A percentile compares a stretch with the other conserved stretches of the same genome.
These are phyloP conservation scores for Acomys russatus DNA, from an alignment of 2,797 vertebrate species.

Conservation along the genomic window DNA sequence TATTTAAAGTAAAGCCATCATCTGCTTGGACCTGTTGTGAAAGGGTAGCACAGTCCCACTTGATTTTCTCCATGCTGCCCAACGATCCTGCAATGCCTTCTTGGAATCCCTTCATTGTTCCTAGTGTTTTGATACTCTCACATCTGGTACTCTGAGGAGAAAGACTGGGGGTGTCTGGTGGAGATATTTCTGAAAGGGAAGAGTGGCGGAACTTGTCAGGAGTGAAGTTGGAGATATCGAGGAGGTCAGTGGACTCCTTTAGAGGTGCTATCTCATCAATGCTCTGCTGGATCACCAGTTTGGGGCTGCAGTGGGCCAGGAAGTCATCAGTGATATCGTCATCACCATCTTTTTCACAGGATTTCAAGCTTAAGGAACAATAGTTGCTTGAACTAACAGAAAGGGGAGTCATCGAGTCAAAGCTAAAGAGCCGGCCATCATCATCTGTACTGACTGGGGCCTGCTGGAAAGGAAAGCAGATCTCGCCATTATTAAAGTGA, in stretches of 20 bases:
- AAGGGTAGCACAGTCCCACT: constrained; percentile 95
- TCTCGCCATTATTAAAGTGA: constrained; percentile 95
- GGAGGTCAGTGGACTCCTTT: constrained; percentile 98
- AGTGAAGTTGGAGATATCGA: constrained; percentile 99
- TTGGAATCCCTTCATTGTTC: constrained; percentile 94
- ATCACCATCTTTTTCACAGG: constrained; percentile 97
- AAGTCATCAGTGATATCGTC: constrained; percentile 98
- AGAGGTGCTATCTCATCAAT: constrained; percentile 97
- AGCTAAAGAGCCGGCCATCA: constrained; percentile 97
- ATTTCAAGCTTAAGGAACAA: constrained; percentile 97
- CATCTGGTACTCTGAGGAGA: constrained; percentile 96
- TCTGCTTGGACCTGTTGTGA: constrained; percentile 93
- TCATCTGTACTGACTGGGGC: constrained; percentile 96
- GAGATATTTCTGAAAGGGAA: constrained; percentile 97
- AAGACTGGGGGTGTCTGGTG: constrained; percentile 98
- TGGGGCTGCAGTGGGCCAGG: constrained; percentile 99
- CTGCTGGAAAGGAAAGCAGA: constrained; percentile 97
- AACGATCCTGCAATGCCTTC: constrained; percentile 92
- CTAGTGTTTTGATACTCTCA: constrained; percentile 92
- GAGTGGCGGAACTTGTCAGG: constrained; percentile 99
- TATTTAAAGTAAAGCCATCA: constrained; percentile 94
- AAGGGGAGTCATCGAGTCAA: constrained; percentile 97
- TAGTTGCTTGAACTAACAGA: constrained; percentile 98
- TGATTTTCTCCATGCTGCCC: constrained; percentile 93
- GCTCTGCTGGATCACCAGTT: constrained; percentile 99